Evolutionary conservation across 2,888 invertebrate species (phyloP).

Genomic region (Philaethria dido): DNA sequence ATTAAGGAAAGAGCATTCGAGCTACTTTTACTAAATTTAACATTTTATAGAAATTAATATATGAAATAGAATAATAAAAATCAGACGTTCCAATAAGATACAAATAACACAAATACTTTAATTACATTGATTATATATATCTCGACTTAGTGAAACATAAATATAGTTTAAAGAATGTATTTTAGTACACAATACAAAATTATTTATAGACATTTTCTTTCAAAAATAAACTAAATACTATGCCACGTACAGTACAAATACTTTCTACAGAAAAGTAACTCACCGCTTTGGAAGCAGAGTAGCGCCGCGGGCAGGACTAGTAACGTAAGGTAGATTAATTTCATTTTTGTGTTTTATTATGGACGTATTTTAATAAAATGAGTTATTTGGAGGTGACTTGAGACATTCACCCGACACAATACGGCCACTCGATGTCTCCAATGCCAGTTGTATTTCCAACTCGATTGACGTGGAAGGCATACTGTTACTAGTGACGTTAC

Average conservation of each 20-base stretch:
- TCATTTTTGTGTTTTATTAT: slow-evolving; percentile 83
- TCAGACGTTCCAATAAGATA: neutral
- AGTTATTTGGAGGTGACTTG: slow-evolving; percentile 59
- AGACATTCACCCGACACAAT: slow-evolving; percentile 69
- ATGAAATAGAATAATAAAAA: neutral
- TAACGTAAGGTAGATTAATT: slow-evolving; percentile 85
- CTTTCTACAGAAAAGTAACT: slow-evolving; percentile 64
- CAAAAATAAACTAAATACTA: slow-evolving; percentile 53
- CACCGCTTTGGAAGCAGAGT: slow-evolving; percentile 88
- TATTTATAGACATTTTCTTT: slow-evolving; percentile 56
- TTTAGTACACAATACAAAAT: neutral
- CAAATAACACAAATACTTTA: neutral
- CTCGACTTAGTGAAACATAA: neutral
- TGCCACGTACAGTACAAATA: slow-evolving; percentile 74
- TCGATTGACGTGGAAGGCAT: slow-evolving; percentile 84
- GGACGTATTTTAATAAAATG: slow-evolving; percentile 53
- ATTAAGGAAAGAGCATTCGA: neutral
- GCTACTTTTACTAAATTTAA: neutral
- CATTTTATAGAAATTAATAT: neutral
- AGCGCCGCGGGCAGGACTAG: slow-evolving; percentile 89
- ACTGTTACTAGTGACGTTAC: slow-evolving; percentile 70
- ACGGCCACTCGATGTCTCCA: slow-evolving; percentile 52
- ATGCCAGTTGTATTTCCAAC: slow-evolving; percentile 76
- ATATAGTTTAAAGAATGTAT: neutral
- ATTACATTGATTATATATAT: neutral